Base-by-base conservation (phyloP, 2,888 invertebrate species). In the Pseudoips prasinana region DNA sequence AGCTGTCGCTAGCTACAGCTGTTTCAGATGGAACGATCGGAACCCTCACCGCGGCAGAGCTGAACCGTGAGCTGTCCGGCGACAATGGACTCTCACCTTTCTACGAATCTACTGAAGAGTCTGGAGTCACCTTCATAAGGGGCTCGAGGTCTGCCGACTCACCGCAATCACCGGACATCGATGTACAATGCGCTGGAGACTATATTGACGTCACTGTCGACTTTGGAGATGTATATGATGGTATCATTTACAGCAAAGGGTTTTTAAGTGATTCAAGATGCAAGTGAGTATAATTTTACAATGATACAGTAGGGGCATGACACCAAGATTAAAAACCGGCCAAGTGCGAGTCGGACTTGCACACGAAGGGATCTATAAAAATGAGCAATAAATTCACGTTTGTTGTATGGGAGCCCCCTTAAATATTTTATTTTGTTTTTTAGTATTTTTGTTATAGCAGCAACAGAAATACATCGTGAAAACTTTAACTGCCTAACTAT, bases 231-330 rank as follows among this genome's bases (percentile, higher is more conserved):
- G 83, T 91, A 0, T 94, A 91, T 55, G 90, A 92, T 54, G 94
- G 94, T 7, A 88, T 93, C 18, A 91, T 94, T 36, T 94, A 93
- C 83, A 93, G 93, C 64, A 93, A 94, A 64, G 93, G 93, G 7
- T 90, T 90, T 52, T 90, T 91, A 60, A 90, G 88, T 45, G 92
- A 93, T 66, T 90, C 92, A 7, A 91, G 90, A 51, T 94, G 94
- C 91, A 90, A 91, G 92, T 92, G 68, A 89, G 90, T 80, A 29
- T 3, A 19, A n/a, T 22, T 10, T 20, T 25, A 8, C 8, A 7
- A 0, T 8, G 5, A 14, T 23, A 8, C 9, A 1, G 3, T 5
- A 9, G 2, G 8, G 5, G 5, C 2, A 23, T 9, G 5, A 3
- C 5, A 8, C 4, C 9, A 23, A 5, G 1, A 8, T 8, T 14